These are phyloP conservation scores for Enhydra lutris DNA, from an alignment of 2,113 vertebrate genomes.

Conservation along the genomic window DNA sequence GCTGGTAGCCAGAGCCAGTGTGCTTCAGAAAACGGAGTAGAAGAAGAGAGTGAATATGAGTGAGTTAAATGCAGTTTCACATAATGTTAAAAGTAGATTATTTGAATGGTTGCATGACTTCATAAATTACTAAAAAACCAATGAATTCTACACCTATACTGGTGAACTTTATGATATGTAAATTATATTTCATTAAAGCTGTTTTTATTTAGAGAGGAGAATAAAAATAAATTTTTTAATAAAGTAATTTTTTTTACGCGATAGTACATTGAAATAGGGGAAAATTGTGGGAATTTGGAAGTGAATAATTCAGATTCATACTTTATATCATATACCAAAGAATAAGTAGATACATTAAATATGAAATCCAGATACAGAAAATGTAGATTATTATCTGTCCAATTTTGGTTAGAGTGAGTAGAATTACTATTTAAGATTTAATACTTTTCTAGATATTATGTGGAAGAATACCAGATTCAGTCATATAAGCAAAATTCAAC, in stretches of 20 bases:
- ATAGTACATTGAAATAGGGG: background rate
- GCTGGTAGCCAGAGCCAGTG: background rate
- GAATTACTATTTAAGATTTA: background rate
- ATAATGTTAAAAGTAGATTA: background rate
- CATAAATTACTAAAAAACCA: background rate
- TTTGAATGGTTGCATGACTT: background rate
- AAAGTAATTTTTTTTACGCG: background rate
- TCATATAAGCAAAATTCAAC: slow-evolving; percentile 19
- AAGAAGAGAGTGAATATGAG: background rate
- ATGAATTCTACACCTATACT: background rate
- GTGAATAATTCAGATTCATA: background rate
- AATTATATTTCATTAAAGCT: background rate
- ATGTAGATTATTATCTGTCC: background rate
- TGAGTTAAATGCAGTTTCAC: background rate
- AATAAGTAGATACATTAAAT: background rate
- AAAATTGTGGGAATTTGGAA: background rate
- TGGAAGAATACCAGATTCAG: background rate
- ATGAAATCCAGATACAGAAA: background rate
- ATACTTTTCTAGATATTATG: background rate
- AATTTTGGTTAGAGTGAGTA: slow-evolving; percentile 4
- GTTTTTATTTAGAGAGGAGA: background rate
- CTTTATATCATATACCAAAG: background rate
- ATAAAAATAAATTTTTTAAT: background rate
- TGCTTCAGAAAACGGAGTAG: background rate
- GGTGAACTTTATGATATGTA: background rate